A percentile compares a stretch with the other conserved stretches of the same genome.
phyloP scores from a whole-genome alignment of 2,113 vertebrate species.

The Ploceus nigricollis region DNA sequence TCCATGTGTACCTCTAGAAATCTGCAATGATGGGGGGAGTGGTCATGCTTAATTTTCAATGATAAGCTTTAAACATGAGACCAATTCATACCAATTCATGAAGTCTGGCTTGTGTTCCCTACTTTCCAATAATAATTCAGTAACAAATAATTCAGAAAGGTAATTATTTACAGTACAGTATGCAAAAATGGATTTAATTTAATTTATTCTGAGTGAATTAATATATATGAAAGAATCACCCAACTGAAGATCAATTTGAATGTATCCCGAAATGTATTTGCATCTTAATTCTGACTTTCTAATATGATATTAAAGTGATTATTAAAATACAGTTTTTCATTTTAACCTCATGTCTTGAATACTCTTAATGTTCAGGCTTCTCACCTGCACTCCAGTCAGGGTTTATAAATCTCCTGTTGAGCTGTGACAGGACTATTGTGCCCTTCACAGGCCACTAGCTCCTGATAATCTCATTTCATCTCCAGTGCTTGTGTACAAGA shows the following conservation, averaged over 20 bases:
- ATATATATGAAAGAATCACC: conserved; percentile 12
- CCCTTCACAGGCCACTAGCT: conserved; percentile 70
- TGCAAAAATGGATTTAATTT: background rate
- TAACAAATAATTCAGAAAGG: background rate
- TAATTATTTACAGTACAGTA: background rate
- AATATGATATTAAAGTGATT: background rate
- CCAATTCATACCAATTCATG: background rate
- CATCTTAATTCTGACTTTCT: background rate
- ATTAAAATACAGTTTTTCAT: background rate
- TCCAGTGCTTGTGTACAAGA: conserved; percentile 46
- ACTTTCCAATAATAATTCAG: background rate
- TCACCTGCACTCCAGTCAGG: background rate
- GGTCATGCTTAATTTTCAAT: background rate
- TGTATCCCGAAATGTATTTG: background rate
- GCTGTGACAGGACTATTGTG: conserved; percentile 17
- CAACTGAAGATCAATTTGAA: background rate
- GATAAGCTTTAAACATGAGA: background rate
- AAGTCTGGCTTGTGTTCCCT: background rate
- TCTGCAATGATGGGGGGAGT: background rate
- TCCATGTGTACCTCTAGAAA: background rate
- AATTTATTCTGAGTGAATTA: conserved; percentile 5
- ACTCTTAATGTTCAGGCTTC: background rate
- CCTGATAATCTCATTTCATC: conserved; percentile 68
- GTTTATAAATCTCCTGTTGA: conserved; percentile 57
- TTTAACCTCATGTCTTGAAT: background rate